phyloP scores from a whole-genome alignment of 2,888 invertebrate species.

The Macrophya alboannulata region DNA sequence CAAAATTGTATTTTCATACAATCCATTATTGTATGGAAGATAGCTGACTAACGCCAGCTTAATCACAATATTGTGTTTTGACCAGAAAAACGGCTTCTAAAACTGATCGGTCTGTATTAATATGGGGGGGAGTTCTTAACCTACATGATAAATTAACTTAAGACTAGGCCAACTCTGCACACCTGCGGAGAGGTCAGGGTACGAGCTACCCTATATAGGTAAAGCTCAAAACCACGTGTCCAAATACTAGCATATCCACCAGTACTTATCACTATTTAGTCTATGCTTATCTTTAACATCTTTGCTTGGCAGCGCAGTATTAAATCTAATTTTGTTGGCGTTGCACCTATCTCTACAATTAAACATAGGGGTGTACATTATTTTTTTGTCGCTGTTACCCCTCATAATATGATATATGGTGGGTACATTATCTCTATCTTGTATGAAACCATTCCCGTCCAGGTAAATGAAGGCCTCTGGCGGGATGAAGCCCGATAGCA shows the following conservation, averaged over 20 bases:
- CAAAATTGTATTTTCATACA: neutral
- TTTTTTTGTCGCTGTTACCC: neutral
- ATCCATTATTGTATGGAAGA: neutral
- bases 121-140: neutral
- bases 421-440: constrained; percentile 4
- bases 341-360: neutral
- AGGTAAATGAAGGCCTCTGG: constrained; percentile 23
- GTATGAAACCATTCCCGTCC: neutral
- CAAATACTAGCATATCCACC: neutral
- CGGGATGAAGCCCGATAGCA: neutral
- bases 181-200: neutral
- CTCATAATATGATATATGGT: neutral
- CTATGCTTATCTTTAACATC: constrained; percentile 7
- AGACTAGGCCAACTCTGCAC: too few species aligned
- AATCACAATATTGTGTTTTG: too few species aligned
- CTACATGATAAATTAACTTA: too few species aligned
- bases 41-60: too few species aligned
- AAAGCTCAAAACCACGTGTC: too few species aligned
- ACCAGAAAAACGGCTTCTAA: too few species aligned
- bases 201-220: neutral
- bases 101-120: neutral
- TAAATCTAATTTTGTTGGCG: neutral
- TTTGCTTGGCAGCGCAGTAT: neutral
- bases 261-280: neutral
- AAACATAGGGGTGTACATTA: neutral